phyloP scores from a whole-genome alignment of 2,888 invertebrate genomes.

The Cephus nigrinus region DNA sequence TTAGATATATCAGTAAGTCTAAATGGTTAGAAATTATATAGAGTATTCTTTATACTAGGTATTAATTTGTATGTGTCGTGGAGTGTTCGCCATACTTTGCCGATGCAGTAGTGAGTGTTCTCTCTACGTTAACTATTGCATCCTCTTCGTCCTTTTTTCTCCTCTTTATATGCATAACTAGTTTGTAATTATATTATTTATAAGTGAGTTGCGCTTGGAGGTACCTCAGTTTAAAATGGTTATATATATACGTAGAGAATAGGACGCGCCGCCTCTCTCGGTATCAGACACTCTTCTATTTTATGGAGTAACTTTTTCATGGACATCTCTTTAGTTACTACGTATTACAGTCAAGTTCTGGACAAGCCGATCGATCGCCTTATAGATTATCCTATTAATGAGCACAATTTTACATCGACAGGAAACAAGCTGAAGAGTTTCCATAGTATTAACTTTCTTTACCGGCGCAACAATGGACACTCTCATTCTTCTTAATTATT shows the following conservation, averaged over 20 bases:
- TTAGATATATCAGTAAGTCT: slow-evolving; percentile 34
- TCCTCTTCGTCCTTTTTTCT: slow-evolving; percentile 30
- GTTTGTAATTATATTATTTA: slow-evolving; percentile 52
- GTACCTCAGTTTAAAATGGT: slow-evolving; percentile 27
- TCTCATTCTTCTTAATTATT: neutral
- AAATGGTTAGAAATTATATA: slow-evolving; percentile 39
- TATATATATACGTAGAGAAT: neutral
- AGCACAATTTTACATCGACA: neutral
- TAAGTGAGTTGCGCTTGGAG: slow-evolving; percentile 58
- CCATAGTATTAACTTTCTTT: neutral
- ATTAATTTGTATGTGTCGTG: slow-evolving; percentile 38
- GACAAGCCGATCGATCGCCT: neutral
- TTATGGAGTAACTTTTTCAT: neutral
- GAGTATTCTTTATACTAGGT: slow-evolving; percentile 32
- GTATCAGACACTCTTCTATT: neutral
- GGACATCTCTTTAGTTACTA: neutral
- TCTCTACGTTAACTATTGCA: slow-evolving; percentile 23
- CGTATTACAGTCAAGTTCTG: neutral
- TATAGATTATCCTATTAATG: neutral
- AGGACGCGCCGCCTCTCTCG: neutral
- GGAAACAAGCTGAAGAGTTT: neutral
- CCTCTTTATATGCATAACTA: slow-evolving; percentile 50
- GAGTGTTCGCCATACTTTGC: slow-evolving; percentile 35
- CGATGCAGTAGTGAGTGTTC: slow-evolving; percentile 29
- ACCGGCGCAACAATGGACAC: neutral